These are phyloP conservation scores for Crenichthys baileyi DNA, from an alignment of 2,797 vertebrate genomes.

Conservation along the genomic window DNA sequence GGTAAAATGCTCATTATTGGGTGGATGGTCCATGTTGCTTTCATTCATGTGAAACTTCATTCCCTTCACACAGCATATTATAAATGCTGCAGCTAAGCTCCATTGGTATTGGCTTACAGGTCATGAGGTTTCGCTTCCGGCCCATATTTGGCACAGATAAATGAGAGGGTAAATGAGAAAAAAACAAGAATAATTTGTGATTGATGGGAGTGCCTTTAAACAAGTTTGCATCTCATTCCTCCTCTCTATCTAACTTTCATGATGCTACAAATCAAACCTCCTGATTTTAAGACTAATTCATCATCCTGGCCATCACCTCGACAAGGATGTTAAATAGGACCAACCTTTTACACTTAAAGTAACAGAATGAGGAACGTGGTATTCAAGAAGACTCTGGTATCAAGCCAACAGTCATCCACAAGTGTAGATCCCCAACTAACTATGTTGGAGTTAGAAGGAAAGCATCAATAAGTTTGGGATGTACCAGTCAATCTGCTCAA, in stretches of 20 bases:
- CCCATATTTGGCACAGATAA: slow-evolving; percentile 21
- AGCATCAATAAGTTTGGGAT: background rate
- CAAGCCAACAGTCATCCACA: slow-evolving; percentile 23
- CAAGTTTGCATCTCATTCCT: slow-evolving; percentile 43
- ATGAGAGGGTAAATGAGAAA: slow-evolving; percentile 18
- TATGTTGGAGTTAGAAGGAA: background rate
- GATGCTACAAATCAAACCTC: slow-evolving; percentile 42
- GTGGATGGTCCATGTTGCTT: slow-evolving; percentile 12
- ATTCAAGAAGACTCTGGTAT: slow-evolving; percentile 55
- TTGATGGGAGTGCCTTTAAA: slow-evolving; percentile 16
- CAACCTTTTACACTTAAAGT: slow-evolving; percentile 37
- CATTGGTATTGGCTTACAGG: slow-evolving; percentile 5
- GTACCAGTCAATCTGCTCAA: background rate
- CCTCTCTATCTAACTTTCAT: slow-evolving; percentile 40
- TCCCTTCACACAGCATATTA: slow-evolving; percentile 8
- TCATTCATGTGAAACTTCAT: slow-evolving; percentile 7
- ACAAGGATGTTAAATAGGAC: slow-evolving; percentile 37
- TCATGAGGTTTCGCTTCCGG: slow-evolving; percentile 12
- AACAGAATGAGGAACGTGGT: slow-evolving; percentile 55
- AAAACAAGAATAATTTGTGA: slow-evolving; percentile 21
- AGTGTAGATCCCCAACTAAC: slow-evolving; percentile 22
- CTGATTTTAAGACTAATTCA: slow-evolving; percentile 49
- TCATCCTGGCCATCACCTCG: slow-evolving; percentile 34
- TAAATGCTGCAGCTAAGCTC: slow-evolving; percentile 16
- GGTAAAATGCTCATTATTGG: slow-evolving; percentile 4